Percentiles rank a stretch among this genome's conserved stretches.
These are phyloP conservation scores for Macaca nemestrina DNA, from an alignment of 2,113 vertebrate species.

Conservation along the genomic window DNA sequence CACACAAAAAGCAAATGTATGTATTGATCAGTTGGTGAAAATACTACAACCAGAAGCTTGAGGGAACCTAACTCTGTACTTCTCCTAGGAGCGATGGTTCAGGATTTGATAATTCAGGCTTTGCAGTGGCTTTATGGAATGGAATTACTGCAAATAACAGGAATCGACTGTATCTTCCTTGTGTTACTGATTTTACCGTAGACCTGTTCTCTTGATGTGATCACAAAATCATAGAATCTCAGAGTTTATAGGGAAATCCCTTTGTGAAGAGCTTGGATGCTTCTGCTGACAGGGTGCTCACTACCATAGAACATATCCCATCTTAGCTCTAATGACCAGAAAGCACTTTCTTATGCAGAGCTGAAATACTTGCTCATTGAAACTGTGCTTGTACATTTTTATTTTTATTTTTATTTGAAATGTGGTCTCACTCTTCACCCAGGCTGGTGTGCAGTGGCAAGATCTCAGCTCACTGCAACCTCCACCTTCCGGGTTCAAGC, in stretches of 20 bases:
- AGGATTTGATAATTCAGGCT: not conserved
- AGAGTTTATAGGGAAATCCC: not conserved
- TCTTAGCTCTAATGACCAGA: not conserved
- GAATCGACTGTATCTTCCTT: not conserved
- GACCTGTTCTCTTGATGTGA: not conserved
- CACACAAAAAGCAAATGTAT: not conserved
- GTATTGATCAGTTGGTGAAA: not conserved
- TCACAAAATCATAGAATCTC: not conserved
- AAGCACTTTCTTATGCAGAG: not conserved
- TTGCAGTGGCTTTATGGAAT: not conserved
- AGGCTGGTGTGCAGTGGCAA: no score
- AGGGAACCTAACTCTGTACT: not conserved
- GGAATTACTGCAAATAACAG: not conserved
- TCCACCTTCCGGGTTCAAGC: no score
- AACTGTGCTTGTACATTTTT: not conserved
- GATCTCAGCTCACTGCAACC: no score
- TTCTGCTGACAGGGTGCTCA: not conserved
- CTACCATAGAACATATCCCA: not conserved
- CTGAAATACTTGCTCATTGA: not conserved
- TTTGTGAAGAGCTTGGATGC: not conserved
- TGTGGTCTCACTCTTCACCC: no score
- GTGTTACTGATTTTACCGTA: not conserved
- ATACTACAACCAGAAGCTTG: not conserved
- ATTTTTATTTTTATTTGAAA: no score
- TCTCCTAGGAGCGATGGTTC: not conserved